Conservation (phyloP, 92 coral and sea anemone species). For the Anthopleura xanthogrammica region DNA sequence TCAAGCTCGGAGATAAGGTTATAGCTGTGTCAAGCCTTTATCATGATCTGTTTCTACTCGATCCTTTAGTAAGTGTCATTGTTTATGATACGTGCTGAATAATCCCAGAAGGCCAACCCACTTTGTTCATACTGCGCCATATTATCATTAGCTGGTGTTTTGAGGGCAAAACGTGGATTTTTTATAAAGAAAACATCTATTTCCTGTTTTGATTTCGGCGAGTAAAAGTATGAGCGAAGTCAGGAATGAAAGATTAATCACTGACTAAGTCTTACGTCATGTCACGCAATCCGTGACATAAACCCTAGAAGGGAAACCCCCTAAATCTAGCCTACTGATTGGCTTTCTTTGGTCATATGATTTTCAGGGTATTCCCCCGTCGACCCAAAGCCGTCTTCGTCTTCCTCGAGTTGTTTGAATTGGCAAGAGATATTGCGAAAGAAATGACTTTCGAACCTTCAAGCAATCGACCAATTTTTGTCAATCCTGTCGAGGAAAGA, state of each 20-base stretch:
- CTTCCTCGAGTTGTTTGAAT: not conserved
- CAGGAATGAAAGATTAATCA: not conserved
- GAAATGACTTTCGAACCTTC: conserved; percentile 24
- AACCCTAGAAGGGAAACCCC: conserved; percentile 16
- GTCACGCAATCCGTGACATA: not conserved
- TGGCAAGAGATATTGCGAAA: not conserved
- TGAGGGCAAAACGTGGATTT: not conserved
- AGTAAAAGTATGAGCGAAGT: not conserved
- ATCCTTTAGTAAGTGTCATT: not conserved
- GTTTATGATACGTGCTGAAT: not conserved
- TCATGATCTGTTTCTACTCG: too few species aligned
- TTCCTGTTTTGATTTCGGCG: not conserved
- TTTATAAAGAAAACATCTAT: not conserved
- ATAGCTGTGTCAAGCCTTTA: too few species aligned
- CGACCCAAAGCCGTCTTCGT: not conserved
- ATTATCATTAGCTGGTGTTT: not conserved
- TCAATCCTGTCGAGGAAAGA: conserved; percentile 41
- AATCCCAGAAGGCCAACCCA: not conserved
- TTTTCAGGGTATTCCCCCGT: conserved; percentile 40
- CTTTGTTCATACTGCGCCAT: not conserved
- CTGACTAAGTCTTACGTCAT: not conserved
- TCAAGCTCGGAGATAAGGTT: conserved; percentile 6
- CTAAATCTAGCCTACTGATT: conserved; percentile 6
- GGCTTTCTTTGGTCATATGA: conserved; percentile 17
- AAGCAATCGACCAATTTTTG: conserved; percentile 10